Evolutionary conservation across 1,140 invertebrate genomes (phyloP), one percentile per base, ranked within the genome.

Genomic region (Pogonomyrmex californicus): DNA sequence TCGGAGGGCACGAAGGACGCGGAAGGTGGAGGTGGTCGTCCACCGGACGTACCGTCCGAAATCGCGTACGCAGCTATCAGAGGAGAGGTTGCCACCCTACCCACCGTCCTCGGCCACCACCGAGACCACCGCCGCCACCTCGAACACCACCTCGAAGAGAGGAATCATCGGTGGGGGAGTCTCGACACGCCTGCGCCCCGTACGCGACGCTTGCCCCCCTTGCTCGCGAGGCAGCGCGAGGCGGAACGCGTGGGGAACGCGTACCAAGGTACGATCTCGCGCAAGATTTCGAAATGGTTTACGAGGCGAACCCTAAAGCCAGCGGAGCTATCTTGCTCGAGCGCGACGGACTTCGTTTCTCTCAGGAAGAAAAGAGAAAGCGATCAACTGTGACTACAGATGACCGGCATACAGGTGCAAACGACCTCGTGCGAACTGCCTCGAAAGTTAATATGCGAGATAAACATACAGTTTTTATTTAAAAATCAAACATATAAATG

Each of bases 181-280:
- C 77, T 41, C 87, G 89, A 83, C 90, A 93, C 93, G 93, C 93
- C 86, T 94, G 93, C 93, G 93, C 92, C 65, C 17, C 68, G 51
- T 36, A 38, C 30, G 60, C 83, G 56, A 87, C 81, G 65, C 87
- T 77, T 86, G 85, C 88, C 86, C 83, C 77, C 85, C 62, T 65
- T 76, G 68, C 56, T 56, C 86, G 78, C 77, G 66, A 65, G 63
- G 65, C 66, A 88, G 86, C 85, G 87, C 41, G 44, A 68, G 65
- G 41, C 41, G 63, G 38, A 65, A 65, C 81, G 85, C 73, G 88
- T 49, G 71, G 79, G 83, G 86, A 79, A 90, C 68, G 66, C 75
- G 63, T 68, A 87, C 49, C 75, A 70, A 81, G 75, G n/a, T 71
- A 85, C 77, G 56, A 79, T 68, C 86, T 56, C 58, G 68, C 62